phyloP scores from a whole-genome alignment of 2,888 invertebrate species.

The Herminia tarsipennalis region DNA sequence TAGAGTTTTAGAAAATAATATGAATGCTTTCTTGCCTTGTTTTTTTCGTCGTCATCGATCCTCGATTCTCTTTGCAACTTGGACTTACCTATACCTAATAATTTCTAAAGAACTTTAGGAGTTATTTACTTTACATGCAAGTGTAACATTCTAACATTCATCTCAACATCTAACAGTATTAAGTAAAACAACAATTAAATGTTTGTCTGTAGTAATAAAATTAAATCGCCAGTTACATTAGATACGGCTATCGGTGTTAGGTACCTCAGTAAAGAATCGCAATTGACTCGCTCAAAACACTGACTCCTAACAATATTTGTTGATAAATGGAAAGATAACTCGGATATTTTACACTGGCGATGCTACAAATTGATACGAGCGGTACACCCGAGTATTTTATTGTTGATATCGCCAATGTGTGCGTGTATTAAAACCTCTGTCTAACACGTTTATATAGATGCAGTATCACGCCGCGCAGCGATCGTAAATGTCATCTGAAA shows the following conservation, averaged over 20 bases:
- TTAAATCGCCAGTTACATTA: background rate
- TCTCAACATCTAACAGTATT: too few relatives aligned
- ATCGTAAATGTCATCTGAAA: conserved; percentile 85
- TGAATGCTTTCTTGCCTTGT: too few relatives aligned
- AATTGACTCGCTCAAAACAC: conserved; percentile 46
- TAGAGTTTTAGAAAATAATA: too few relatives aligned
- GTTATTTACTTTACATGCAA: too few relatives aligned
- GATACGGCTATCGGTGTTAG: conserved; percentile 3
- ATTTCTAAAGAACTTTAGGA: too few relatives aligned
- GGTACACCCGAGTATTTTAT: conserved; percentile 60
- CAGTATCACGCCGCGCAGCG: conserved; percentile 78
- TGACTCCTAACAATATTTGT: conserved; percentile 56
- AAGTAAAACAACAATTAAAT: too few relatives aligned
- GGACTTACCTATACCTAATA: too few relatives aligned
- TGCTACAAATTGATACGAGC: conserved; percentile 71
- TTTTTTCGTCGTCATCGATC: too few relatives aligned
- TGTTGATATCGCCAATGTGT: conserved; percentile 60
- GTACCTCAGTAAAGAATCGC: conserved; percentile 21
- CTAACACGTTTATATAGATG: conserved; percentile 77
- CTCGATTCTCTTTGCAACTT: too few relatives aligned
- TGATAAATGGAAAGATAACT: conserved; percentile 68
- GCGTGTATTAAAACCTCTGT: conserved; percentile 71
- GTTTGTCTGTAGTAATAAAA: background rate
- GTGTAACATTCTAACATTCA: too few relatives aligned
- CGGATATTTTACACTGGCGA: conserved; percentile 63